These are phyloP conservation scores for Probosciger aterrimus DNA, from an alignment of 2,113 vertebrate genomes.

Conservation along the genomic window DNA sequence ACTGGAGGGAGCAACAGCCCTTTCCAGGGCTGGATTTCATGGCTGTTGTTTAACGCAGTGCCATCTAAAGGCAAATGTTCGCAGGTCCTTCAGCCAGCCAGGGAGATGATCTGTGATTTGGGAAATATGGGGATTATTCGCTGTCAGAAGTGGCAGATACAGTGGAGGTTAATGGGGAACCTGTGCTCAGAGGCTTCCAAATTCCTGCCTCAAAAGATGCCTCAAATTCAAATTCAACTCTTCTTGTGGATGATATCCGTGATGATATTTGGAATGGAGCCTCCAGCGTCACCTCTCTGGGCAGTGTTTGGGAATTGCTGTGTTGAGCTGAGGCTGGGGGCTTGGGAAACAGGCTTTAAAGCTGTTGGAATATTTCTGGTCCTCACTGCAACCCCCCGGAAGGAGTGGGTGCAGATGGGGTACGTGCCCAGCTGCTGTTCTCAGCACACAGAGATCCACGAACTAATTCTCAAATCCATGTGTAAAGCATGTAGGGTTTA, in stretches of 20 bases:
- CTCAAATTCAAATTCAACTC: neutral
- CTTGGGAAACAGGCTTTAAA: neutral
- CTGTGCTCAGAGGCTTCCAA: neutral
- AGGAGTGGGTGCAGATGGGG: neutral
- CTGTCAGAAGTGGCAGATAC: neutral
- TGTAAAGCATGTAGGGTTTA: neutral
- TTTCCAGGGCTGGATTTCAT: neutral
- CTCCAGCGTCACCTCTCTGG: neutral
- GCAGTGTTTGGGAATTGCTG: fast-evolving
- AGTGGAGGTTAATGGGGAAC: neutral
- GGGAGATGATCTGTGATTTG: fast-evolving
- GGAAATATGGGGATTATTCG: neutral
- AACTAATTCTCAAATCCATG: neutral
- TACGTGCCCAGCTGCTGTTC: neutral
- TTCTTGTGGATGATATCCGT: neutral
- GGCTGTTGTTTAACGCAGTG: neutral
- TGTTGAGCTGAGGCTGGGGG: neutral
- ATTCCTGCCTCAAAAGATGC: neutral
- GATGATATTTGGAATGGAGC: neutral
- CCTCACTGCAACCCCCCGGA: fast-evolving
- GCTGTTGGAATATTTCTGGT: fast-evolving
- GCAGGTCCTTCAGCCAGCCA: neutral
- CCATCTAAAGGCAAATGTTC: neutral
- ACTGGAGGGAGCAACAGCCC: neutral
- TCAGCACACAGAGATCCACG: neutral